phyloP scores from a whole-genome alignment of 2,888 invertebrate genomes.

The Drosophila atripex region DNA sequence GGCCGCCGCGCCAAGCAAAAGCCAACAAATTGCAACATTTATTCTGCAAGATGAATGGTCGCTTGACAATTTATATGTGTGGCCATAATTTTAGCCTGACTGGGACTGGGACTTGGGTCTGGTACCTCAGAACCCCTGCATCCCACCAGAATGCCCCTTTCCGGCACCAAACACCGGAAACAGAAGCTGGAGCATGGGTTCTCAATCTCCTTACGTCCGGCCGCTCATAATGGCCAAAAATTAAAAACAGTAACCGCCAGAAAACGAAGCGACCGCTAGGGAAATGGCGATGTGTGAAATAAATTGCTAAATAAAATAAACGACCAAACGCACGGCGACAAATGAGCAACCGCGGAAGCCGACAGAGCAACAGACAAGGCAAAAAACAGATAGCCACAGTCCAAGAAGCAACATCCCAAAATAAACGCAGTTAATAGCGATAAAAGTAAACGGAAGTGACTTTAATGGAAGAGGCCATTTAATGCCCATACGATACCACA shows the following conservation, averaged over 20 bases:
- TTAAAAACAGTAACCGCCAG: constrained; percentile 75
- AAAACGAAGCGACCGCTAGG: constrained; percentile 56
- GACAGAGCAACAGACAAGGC: constrained; percentile 12
- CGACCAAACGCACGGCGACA: constrained; percentile 74
- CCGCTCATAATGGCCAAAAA: constrained; percentile 77
- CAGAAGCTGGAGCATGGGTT: constrained; percentile 2
- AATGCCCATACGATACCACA: constrained; percentile 30
- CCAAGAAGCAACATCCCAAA: constrained; percentile 41
- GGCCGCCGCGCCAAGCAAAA: constrained; percentile 55
- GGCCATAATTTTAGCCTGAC: constrained; percentile 69
- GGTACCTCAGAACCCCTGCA: neutral
- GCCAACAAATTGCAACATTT: constrained; percentile 83
- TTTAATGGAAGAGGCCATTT: constrained; percentile 67
- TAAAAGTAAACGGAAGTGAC: constrained; percentile 72
- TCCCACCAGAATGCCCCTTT: neutral
- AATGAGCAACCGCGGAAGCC: constrained; percentile 57
- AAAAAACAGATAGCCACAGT: constrained; percentile 26
- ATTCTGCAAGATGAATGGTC: constrained; percentile 83
- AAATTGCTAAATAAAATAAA: constrained; percentile 81
- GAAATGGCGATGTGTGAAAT: constrained; percentile 73
- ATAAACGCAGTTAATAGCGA: constrained; percentile 76
- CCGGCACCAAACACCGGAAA: neutral
- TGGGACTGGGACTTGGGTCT: constrained; percentile 21
- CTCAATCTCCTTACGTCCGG: constrained; percentile 48
- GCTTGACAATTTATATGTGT: constrained; percentile 82